Conservation (phyloP, 2,113 vertebrate species). For the Podiceps cristatus region DNA sequence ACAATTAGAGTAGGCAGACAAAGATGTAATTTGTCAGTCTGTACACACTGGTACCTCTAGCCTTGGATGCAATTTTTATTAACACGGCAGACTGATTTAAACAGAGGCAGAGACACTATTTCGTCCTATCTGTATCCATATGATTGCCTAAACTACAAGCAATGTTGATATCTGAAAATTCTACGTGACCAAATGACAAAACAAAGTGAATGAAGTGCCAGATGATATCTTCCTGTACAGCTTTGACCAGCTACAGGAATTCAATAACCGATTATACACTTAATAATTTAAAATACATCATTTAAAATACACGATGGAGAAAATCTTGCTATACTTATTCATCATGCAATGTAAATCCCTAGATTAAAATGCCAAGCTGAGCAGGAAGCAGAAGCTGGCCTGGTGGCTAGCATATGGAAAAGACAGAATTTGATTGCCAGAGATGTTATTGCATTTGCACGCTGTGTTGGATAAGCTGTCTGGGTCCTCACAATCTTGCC, state of each 20-base stretch:
- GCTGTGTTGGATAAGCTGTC: background rate
- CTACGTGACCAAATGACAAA: background rate
- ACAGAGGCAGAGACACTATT: rapidly evolving
- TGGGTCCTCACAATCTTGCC: background rate
- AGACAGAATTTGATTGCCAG: background rate
- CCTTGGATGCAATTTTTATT: background rate
- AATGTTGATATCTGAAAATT: background rate
- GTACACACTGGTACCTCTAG: background rate
- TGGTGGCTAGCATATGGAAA: background rate
- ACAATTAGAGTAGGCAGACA: slow-evolving; percentile 7
- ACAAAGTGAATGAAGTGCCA: background rate
- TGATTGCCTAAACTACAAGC: background rate
- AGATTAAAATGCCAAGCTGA: background rate
- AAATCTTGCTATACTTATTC: background rate
- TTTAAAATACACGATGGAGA: background rate
- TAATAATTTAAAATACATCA: background rate
- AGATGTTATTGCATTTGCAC: background rate
- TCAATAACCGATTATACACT: background rate
- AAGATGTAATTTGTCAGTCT: slow-evolving; percentile 30
- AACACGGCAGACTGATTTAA: background rate
- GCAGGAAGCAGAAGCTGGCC: background rate
- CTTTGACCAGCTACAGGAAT: background rate
- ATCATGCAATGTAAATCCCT: background rate
- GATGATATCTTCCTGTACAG: background rate
- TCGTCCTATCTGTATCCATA: background rate